Base-by-base conservation (phyloP, 2,797 vertebrate species). In the Ctenopoma kingsleyae region DNA sequence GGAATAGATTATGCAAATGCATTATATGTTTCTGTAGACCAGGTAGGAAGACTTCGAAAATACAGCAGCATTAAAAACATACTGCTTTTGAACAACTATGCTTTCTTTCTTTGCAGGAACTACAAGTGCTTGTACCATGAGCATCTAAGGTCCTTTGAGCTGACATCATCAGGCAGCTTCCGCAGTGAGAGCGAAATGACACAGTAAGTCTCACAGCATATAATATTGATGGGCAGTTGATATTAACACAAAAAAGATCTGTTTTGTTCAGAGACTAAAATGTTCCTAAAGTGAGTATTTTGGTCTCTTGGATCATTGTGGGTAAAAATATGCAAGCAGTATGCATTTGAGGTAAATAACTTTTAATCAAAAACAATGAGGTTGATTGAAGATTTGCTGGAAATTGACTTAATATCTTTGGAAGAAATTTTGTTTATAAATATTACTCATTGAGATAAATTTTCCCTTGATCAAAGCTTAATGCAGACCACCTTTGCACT, bases 51-150 rank as follows among this genome's bases (percentile, higher is more conserved):
- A 65, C 59, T 64, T 25, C 59, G 60, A 57, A 63, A 8, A 38
- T 49, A 44, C 3, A 50, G 50, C 50, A 55, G 13, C 20, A 66
- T 46, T 44, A 54, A 59, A 6, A 16, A 60, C 0, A 35, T 60
- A 32, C n/a, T 62, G 35, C 57, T 60, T 25, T 25, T 64, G 1
- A 58, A 64, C 15, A 48, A 64, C 23, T 15, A 8, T 53, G 61
- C 59, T 43, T 49, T 2, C 30, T 59, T 70, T 4, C 52, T 47
- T 27, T 73, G 71, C 52, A 56, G 68, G 12, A 25, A 52, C 22
- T 62, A 63, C 4, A 1, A 84, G 11, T 68, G 46, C 54, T 73
- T 64, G 60, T 83, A 83, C 49, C 1, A 59, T 57, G 71, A 82
- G 13, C 70, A 83, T 69, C 51, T 88, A 3, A 22, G 66, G 23